A percentile compares a stretch with the other conserved stretches of the same genome.
Evolutionary conservation across 2,888 invertebrate species (phyloP).

Genomic region (Gari tellinella): DNA sequence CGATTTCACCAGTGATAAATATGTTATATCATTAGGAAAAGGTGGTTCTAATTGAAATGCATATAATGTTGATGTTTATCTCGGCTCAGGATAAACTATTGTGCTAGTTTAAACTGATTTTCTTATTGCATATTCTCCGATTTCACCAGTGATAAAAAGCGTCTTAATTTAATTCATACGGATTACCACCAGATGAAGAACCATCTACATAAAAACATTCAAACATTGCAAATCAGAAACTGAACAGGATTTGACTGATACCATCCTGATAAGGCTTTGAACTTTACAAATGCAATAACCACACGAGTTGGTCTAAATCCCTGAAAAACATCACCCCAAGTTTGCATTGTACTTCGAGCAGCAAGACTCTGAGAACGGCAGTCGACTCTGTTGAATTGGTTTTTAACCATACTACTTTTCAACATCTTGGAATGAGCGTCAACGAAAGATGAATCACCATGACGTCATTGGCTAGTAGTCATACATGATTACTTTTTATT

Average conservation of each 20-base stretch:
- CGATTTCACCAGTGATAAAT: constrained; percentile 45
- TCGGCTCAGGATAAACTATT: constrained; percentile 42
- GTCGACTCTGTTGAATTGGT: constrained; percentile 38
- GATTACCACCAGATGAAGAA: constrained; percentile 39
- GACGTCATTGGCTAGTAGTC: constrained; percentile 38
- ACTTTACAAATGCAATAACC: constrained; percentile 46
- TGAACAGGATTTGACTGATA: constrained; percentile 8
- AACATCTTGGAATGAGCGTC: constrained; percentile 46
- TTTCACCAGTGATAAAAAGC: constrained; percentile 45
- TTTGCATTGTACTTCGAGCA: constrained; percentile 42
- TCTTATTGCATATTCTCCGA: constrained; percentile 48
- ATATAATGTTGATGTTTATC: constrained; percentile 32
- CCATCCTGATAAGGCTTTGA: neutral
- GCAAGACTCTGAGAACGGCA: constrained; percentile 39
- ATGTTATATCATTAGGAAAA: too few relatives aligned
- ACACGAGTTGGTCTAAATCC: constrained; percentile 35
- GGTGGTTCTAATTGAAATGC: too few relatives aligned
- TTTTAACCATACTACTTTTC: constrained; percentile 42
- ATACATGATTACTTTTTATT: constrained; percentile 48
- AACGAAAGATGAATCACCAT: constrained; percentile 34
- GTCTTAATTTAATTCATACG: constrained; percentile 40
- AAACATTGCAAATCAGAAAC: constrained; percentile 37
- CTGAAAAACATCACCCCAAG: constrained; percentile 50
- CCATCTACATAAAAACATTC: constrained; percentile 39
- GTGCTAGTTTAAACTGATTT: constrained; percentile 38